Percentiles rank a stretch among this genome's conserved stretches.
Conservation (phyloP, 1,140 invertebrate species). For the Eurosta solidaginis region DNA sequence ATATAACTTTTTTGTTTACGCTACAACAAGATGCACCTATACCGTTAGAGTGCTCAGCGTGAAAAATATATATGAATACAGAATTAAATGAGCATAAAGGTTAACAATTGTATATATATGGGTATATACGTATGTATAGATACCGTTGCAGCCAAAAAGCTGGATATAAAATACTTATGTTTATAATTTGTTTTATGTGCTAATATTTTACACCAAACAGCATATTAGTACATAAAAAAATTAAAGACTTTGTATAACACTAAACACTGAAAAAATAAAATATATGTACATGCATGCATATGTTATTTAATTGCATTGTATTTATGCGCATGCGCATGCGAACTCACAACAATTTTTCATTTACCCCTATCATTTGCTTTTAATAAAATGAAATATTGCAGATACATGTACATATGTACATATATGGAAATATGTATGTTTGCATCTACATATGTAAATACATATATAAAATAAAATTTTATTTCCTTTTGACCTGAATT, state of each 20-base stretch:
- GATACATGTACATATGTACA: background rate
- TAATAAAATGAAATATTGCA: conserved; percentile 21
- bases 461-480: background rate
- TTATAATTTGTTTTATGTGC: conserved; percentile 7
- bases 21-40: background rate
- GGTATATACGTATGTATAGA: background rate
- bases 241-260: background rate
- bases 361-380: conserved; percentile 10
- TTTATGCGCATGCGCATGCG: conserved; percentile 26
- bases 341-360: background rate
- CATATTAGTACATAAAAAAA: background rate
- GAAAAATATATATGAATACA: conserved; percentile 8
- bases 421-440: too few species aligned
- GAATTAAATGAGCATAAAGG: conserved; percentile 7
- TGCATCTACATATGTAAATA: background rate
- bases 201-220: background rate
- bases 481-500: background rate
- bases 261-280: background rate
- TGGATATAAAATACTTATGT: background rate
- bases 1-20: background rate
- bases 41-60: background rate
- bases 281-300: too few species aligned
- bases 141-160: background rate
- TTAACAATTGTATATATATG: background rate
- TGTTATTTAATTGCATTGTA: conserved; percentile 26